Evolutionary conservation across 2,113 vertebrate species (phyloP).

Genomic region (Anthoscopus minutus): DNA sequence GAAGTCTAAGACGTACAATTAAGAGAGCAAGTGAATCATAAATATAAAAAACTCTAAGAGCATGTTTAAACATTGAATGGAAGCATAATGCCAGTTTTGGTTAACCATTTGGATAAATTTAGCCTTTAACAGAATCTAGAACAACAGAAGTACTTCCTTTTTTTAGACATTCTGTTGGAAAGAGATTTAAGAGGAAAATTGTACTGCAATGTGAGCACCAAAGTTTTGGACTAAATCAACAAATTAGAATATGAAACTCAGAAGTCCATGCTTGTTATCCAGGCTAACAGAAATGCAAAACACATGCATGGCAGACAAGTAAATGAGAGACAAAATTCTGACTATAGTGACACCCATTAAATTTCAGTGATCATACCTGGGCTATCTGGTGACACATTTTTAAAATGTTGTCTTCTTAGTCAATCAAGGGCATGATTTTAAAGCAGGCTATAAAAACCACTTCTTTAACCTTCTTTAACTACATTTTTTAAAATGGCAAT

Average conservation of each 20-base stretch:
- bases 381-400: not conserved
- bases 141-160: not conserved
- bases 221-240: not conserved
- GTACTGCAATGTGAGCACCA: not conserved
- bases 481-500: not conserved
- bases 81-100: not conserved
- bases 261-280: not conserved
- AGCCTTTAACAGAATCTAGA: not conserved
- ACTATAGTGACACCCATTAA: not conserved
- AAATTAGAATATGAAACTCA: not conserved
- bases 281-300: conserved; percentile 12
- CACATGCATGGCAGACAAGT: not conserved
- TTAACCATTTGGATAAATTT: not conserved
- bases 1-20: not conserved
- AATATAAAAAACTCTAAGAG: not conserved
- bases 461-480: not conserved
- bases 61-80: not conserved
- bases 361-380: not conserved
- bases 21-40: not conserved
- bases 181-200: not conserved
- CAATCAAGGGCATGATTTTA: not conserved
- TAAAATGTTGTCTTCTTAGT: not conserved
- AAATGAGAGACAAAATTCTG: not conserved
- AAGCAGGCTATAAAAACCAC: not conserved
- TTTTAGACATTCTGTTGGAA: not conserved